Base-by-base conservation (phyloP, 2,888 invertebrate genomes). In the Erebia ligea region DNA sequence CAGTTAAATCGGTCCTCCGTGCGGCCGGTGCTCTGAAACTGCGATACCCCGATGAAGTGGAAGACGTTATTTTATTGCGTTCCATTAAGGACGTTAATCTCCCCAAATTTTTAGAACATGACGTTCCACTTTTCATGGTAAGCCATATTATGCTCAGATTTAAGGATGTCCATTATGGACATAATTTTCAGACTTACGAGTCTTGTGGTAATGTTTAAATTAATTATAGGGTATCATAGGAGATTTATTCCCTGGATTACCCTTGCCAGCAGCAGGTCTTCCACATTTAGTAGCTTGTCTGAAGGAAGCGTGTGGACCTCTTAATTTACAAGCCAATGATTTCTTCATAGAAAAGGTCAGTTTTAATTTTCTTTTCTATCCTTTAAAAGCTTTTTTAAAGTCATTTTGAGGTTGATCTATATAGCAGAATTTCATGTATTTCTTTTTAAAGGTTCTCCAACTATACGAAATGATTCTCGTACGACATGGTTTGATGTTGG, bases 381-480 rank as follows among this genome's bases (percentile, higher is more conserved):
- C 11, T 56, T 19, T 21, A 11, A 56, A 10, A 59, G 2, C 15
- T n/a, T 40, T 0, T 45, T 11, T 45, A 45, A 42, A 45, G 3
- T 11, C n/a, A 34, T 2, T 6, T 8, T 34, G 8, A n/a, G 9
- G 13, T 40, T 10, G n/a, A 11, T n/a, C 34, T n/a, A 52, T 52
- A 52, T 0, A 1, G 13, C 4, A 5, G 1, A 52, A 34, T 59
- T 17, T 19, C 8, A 11, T 48, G 19, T 65, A 3, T n/a, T 21
- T 58, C 5, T 21, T 48, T 58, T 68, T 57, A 13, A 67, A 93
- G 91, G 93, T 90, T 56, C 83, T 92, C 5, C 96, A 98, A 92
- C 94, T 98, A 9, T 98, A 97, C 85, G 98, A 99, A 89, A 98
- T 98, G 98, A 98, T 99, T 92, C 95, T 98, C 42, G 98, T 98